Evolutionary conservation across 2,113 vertebrate species (phyloP).

Genomic region (Herpailurus yagouaroundi): DNA sequence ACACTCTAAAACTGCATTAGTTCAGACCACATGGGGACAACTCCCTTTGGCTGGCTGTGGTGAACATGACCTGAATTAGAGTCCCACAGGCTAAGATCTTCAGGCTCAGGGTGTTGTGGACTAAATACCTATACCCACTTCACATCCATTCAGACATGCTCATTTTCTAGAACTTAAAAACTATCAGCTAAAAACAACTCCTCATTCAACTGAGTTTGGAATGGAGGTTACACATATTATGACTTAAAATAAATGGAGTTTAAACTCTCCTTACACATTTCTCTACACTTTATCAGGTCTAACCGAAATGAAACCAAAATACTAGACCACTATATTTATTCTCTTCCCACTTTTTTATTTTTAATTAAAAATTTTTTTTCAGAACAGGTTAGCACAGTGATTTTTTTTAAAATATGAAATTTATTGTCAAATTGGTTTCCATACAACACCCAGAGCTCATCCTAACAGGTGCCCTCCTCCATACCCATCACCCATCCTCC

Average conservation of each 20-base stretch:
- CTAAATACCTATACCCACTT: conserved; percentile 8
- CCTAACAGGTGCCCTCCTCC: no score
- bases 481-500: no score
- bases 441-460: no score
- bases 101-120: neutral
- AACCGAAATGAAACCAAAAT: neutral
- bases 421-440: no score
- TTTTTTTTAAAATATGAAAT: neutral
- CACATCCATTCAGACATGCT: conserved; percentile 19
- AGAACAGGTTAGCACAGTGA: neutral
- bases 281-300: neutral
- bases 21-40: neutral
- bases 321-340: neutral
- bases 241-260: neutral
- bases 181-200: conserved; percentile 27
- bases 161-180: conserved; percentile 52
- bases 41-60: neutral
- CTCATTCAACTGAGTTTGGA: conserved; percentile 18
- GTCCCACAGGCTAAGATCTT: neutral
- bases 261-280: neutral
- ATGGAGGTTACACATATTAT: neutral
- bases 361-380: neutral
- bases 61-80: neutral
- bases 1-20: neutral
- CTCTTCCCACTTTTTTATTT: neutral